Conservation (phyloP, 1,140 invertebrate species). For the Pachypsylla venusta region DNA sequence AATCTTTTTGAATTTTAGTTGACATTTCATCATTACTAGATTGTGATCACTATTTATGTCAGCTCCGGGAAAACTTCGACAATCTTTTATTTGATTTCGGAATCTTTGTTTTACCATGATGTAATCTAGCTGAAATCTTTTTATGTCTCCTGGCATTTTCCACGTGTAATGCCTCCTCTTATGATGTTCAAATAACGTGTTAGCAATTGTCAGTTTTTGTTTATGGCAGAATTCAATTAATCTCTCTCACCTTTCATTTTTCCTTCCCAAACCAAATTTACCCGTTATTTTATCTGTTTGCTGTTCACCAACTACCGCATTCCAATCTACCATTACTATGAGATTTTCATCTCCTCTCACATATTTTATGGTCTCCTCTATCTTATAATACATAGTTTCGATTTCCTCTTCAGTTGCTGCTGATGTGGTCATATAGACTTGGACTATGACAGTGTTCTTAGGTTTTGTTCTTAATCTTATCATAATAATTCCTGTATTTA, state of each 20-base stretch:
- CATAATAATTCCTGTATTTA: not conserved
- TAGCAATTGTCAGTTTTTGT: not conserved
- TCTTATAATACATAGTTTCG: slow-evolving; percentile 11
- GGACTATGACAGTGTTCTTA: slow-evolving; percentile 9
- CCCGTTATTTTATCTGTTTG: slow-evolving; percentile 3
- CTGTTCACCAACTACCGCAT: slow-evolving; percentile 10
- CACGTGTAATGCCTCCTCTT: not conserved
- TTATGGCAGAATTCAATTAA: not conserved
- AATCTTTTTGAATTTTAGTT: too few relatives aligned
- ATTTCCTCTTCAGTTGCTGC: slow-evolving; percentile 8
- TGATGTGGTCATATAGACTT: slow-evolving; percentile 14
- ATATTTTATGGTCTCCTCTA: slow-evolving; percentile 1
- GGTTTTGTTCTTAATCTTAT: not conserved
- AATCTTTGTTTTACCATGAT: slow-evolving; percentile 17
- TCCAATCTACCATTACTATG: slow-evolving; percentile 16
- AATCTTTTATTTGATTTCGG: slow-evolving; percentile 11
- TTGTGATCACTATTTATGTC: too few relatives aligned
- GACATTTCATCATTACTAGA: too few relatives aligned
- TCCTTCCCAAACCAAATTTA: slow-evolving; percentile 3
- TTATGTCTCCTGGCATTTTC: not conserved
- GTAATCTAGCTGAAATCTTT: slow-evolving; percentile 3
- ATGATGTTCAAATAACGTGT: slow-evolving; percentile 10
- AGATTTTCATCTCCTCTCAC: slow-evolving; percentile 13
- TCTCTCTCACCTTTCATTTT: slow-evolving; percentile 10
- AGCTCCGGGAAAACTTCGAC: too few relatives aligned